Percentiles rank a stretch among this genome's conserved stretches.
These are phyloP conservation scores for Agraylea sexmaculata DNA, from an alignment of 1,140 invertebrate genomes.

Conservation along the genomic window DNA sequence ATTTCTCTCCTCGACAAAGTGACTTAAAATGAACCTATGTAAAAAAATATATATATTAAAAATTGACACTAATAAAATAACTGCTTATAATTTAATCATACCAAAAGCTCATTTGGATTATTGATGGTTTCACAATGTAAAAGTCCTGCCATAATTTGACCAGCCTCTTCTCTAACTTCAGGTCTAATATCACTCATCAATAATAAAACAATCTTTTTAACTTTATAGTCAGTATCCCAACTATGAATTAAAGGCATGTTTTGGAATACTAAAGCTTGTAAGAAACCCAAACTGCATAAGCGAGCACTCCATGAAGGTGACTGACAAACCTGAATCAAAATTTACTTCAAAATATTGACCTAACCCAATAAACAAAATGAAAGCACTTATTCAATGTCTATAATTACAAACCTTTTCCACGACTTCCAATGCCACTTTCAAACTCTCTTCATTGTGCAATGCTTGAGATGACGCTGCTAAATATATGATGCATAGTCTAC, in stretches of 20 bases:
- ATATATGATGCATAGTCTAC: slow-evolving; percentile 50
- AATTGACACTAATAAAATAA: not conserved
- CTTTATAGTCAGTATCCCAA: slow-evolving; percentile 41
- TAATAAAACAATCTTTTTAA: slow-evolving; percentile 48
- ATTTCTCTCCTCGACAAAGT: slow-evolving; percentile 18
- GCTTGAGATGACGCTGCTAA: slow-evolving; percentile 53
- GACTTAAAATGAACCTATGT: slow-evolving; percentile 40
- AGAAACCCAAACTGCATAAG: slow-evolving; percentile 56
- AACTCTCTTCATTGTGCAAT: slow-evolving; percentile 28
- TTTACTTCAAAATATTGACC: not conserved
- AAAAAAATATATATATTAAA: slow-evolving; percentile 16
- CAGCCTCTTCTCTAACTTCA: slow-evolving; percentile 71
- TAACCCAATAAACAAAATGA: slow-evolving; percentile 3
- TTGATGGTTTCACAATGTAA: slow-evolving; percentile 73
- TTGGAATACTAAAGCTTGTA: slow-evolving; percentile 73
- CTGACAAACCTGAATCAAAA: slow-evolving; percentile 13
- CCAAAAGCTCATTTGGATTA: slow-evolving; percentile 45
- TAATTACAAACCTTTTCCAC: slow-evolving; percentile 6
- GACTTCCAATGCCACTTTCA: slow-evolving; percentile 24
- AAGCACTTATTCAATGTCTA: not conserved
- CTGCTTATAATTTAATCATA: slow-evolving; percentile 6
- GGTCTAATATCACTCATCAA: slow-evolving; percentile 57
- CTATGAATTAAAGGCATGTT: slow-evolving; percentile 66
- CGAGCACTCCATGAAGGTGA: slow-evolving; percentile 68
- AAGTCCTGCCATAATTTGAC: slow-evolving; percentile 71